Evolutionary conservation across 2,888 invertebrate species (phyloP), one percentile per base, ranked within the genome.

Genomic region (Aplocera efformata): DNA sequence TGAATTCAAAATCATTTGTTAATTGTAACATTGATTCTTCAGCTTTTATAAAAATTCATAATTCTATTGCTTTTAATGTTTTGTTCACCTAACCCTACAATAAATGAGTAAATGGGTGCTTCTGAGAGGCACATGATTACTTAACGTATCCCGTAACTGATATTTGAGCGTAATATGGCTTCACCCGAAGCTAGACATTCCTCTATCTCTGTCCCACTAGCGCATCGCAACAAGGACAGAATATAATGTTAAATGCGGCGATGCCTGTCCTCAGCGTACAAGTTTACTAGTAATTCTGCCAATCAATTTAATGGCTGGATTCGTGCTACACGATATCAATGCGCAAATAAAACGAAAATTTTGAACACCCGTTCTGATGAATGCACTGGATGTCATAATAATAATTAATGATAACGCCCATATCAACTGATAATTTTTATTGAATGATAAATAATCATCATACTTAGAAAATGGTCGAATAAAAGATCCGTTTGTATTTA

Each of bases 401-500:
- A 17, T 17, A 17, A 17, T 17, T 17, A 17, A 22, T 11, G 41
- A 37, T 41, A 46, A 30, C 26, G 34, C 11, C 10, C 33, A n/a
- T n/a, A 46, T 41, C 33, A 11, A 37, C 21, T 25, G 46, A 46
- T 46, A 40, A 41, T 28, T 24, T 25, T 33, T 30, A 17, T 13
- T 32, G 17, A 22, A 8, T 21, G 36, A 30, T 22, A 33, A 42
- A 30, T 26, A 37, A 17, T 17, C 2, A 2, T 6, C 7, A 39
- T 50, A 42, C 42, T 40, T 17, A 13, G 37, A 48, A 47, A 10
- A 22, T 26, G n/a, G n/a, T n/a, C n/a, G n/a, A n/a, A n/a, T n/a
- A n/a, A n/a, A n/a, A n/a, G n/a, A n/a, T n/a, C n/a, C n/a, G n/a
- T n/a, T n/a, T n/a, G n/a, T n/a, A n/a, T n/a, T n/a, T n/a, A n/a